Conservation (phyloP, 2,113 vertebrate genomes). For the Channa maculata region DNA sequence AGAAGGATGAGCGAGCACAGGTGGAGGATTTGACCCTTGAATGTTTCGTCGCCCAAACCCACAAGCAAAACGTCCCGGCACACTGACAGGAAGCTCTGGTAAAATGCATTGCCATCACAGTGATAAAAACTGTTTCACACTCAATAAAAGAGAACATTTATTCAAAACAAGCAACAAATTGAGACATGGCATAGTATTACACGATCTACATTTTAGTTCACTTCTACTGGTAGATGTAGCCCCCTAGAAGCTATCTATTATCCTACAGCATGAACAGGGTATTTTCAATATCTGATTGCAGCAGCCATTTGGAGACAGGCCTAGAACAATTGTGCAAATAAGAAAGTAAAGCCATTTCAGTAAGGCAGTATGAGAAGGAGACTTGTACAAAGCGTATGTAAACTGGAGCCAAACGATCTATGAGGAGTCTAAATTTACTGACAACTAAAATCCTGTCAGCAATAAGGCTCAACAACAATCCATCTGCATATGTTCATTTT, state of each 20-base stretch:
- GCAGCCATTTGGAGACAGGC: slow-evolving; percentile 35
- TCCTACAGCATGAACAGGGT: background rate
- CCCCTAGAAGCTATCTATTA: background rate
- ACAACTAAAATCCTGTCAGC: too few relatives aligned
- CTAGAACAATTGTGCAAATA: background rate
- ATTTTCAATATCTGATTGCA: slow-evolving; percentile 35
- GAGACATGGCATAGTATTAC: background rate
- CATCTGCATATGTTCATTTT: too few relatives aligned
- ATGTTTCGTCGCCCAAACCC: slow-evolving; percentile 83
- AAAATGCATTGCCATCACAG: slow-evolving; percentile 12
- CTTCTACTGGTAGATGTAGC: background rate
- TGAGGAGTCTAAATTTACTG: too few relatives aligned
- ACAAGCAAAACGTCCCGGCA: slow-evolving; percentile 89
- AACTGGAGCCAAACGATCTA: too few relatives aligned
- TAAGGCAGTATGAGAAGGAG: too few relatives aligned
- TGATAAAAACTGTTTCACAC: background rate
- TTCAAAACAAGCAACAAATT: slow-evolving; percentile 3
- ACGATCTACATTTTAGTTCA: background rate
- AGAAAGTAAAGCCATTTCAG: too few relatives aligned
- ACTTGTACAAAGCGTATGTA: too few relatives aligned
- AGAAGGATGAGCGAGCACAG: slow-evolving; percentile 82
- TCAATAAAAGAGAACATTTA: background rate
- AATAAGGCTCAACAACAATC: too few relatives aligned
- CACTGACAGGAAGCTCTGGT: slow-evolving; percentile 86
- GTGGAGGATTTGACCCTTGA: slow-evolving; percentile 86